Conservation (phyloP, 2,113 vertebrate species). For the Notechis scutatus region DNA sequence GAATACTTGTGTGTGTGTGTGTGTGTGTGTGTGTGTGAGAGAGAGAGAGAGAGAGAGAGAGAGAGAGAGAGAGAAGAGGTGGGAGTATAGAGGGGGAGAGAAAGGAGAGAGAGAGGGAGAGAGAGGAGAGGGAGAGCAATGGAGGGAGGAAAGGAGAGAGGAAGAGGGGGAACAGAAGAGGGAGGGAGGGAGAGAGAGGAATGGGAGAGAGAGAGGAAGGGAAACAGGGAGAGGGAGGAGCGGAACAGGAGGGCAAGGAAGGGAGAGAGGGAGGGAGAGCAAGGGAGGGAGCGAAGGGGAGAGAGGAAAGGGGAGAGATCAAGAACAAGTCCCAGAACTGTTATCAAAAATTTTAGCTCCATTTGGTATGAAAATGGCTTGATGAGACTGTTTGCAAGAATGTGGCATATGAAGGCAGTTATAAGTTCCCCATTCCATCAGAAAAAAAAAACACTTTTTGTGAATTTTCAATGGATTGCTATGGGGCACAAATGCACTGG, state of each 20-base stretch:
- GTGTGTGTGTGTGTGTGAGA: background rate
- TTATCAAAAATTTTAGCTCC: background rate
- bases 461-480: slow-evolving; percentile 22
- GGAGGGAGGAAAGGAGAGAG: too few relatives aligned
- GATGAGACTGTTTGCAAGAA: background rate
- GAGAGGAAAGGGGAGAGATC: rapidly evolving
- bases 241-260: too few relatives aligned
- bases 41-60: too few relatives aligned
- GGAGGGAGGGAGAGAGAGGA: too few relatives aligned
- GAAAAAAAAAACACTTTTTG: background rate
- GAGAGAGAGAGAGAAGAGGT: too few relatives aligned
- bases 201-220: background rate
- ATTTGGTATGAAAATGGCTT: background rate
- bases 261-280: background rate
- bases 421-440: background rate
- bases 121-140: too few relatives aligned
- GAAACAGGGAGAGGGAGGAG: too few relatives aligned
- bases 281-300: rapidly evolving
- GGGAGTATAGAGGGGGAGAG: too few relatives aligned
- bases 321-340: background rate
- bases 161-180: too few relatives aligned
- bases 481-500: background rate
- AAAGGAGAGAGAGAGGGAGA: too few relatives aligned
- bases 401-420: background rate
- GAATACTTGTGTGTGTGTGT: background rate